Evolutionary conservation across 2,113 vertebrate genomes (phyloP), one percentile per base, ranked within the genome.

Genomic region (Ptilonorhynchus violaceus): DNA sequence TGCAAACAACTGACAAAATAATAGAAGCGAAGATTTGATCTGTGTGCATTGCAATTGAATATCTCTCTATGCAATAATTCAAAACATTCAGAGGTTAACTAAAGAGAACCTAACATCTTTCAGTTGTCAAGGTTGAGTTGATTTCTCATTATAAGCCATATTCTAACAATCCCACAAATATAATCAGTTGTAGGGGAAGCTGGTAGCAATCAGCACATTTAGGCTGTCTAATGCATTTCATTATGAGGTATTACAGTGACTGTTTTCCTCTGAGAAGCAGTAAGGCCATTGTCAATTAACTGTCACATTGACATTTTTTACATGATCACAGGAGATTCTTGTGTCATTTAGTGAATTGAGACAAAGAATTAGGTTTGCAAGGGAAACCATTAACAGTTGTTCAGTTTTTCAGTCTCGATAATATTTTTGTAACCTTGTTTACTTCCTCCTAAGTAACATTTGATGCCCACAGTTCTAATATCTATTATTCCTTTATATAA

Each of bases 31-130:
- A 22, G 72, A 15, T 69, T 63, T 78, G 27, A 75, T 92, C 79
- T 81, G 44, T 25, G 68, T 80, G 33, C 15, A 27, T 64, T 84
- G 21, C 39, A 56, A 72, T 23, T 59, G 12, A 77, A 47, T 76
- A 66, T 58, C 28, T 79, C 69, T 92, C 12, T 91, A 23, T 92
- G 24, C 42, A 85, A 80, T 90, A 85, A 77, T 52, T 89, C 72
- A 50, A 39, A 86, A n/a, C 55, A 52, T 82, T 94, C 80, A 77
- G 37, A 94, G 75, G 82, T 96, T 96, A 90, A 93, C 35, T 97
- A 91, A 92, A 89, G 87, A 94, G 63, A 94, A 73, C 67, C 15
- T n/a, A 88, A 49, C 47, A 83, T 88, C 55, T 47, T 93, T 88
- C 50, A 90, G 12, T 56, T 83, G 50, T 94, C 89, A 92, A 55